Evolutionary conservation across 1,140 invertebrate genomes (phyloP).

Genomic region (Wasmannia auropunctata): DNA sequence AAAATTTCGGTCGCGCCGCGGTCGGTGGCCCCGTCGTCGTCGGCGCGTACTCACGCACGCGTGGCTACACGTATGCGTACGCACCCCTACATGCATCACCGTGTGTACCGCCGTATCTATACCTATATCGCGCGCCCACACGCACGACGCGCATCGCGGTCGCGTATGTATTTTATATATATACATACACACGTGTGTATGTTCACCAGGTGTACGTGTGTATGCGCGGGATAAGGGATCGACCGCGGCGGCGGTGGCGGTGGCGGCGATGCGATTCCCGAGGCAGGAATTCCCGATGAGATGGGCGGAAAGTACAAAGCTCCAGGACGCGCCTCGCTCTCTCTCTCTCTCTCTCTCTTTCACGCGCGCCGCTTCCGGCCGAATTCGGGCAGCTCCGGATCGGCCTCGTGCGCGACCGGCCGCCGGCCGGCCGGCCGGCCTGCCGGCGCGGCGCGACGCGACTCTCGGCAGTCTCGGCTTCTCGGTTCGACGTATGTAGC

Average conservation of each 20-base stretch:
- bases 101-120: not conserved
- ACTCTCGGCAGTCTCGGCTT: slow-evolving; percentile 1
- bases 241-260: slow-evolving; percentile 53
- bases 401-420: slow-evolving; percentile 74
- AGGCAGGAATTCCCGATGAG: slow-evolving; percentile 76
- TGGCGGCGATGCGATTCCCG: slow-evolving; percentile 60
- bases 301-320: slow-evolving; percentile 75
- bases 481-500: slow-evolving; percentile 24
- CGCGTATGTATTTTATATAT: too few relatives aligned
- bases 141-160: not conserved
- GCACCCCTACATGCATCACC: too few relatives aligned
- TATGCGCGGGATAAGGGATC: slow-evolving; percentile 63
- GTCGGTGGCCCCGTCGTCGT: slow-evolving; percentile 49
- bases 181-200: not conserved
- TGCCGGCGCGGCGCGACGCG: slow-evolving; percentile 44
- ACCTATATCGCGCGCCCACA: not conserved
- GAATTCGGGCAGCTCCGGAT: slow-evolving; percentile 78
- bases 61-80: too few relatives aligned
- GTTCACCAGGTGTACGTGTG: not conserved
- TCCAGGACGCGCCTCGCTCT: slow-evolving; percentile 63
- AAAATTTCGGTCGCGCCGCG: slow-evolving; percentile 57
- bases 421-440: slow-evolving; percentile 71
- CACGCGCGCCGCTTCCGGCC: slow-evolving; percentile 72
- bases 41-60: slow-evolving; percentile 14
- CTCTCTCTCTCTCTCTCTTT: slow-evolving; percentile 7